Evolutionary conservation across 2,888 invertebrate genomes (phyloP), one percentile per base, ranked within the genome.

Genomic region (Drosophila antonietae): DNA sequence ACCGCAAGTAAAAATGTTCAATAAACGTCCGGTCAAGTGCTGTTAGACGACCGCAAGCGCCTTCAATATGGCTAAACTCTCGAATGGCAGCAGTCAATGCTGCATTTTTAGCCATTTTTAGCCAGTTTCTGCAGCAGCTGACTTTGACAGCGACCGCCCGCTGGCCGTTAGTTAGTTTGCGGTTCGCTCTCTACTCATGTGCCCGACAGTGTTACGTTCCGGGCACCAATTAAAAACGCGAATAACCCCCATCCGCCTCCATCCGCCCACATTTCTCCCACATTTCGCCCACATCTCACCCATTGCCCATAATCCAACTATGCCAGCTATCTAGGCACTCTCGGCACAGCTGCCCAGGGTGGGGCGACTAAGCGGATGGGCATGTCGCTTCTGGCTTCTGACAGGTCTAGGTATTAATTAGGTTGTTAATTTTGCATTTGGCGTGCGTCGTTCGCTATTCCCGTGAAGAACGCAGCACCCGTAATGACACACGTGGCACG

Each of bases 391-490:
- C 72, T 69, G 73, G 66, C 74, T 71, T 72, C 63, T 72, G 83
- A 70, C 74, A 64, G 69, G 68, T 66, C 84, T 80, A 88, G 83
- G 86, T 88, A 91, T 91, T 91, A 91, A 91, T 91, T 91, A 91
- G 91, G 91, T 91, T 91, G 91, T 91, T 91, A 91, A 91, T 91
- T 91, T 90, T 90, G 88, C 90, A 91, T 90, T 91, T 89, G 86
- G 89, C 90, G 84, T 77, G 80, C 90, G 90, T 88, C 89, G 88
- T 70, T 73, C 74, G 83, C 89, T 76, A 75, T 88, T 86, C 89
- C 85, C 85, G 88, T 86, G 88, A 81, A 90, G 77, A 72, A 52
- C 44, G 75, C 88, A 76, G 64, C 67, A 78, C 70, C 70, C 61
- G 67, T 73, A 75, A 70, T 74, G 74, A 73, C 76, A 79, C 84